Conservation (phyloP, 2,888 invertebrate genomes). For the Melipona bicolor region DNA sequence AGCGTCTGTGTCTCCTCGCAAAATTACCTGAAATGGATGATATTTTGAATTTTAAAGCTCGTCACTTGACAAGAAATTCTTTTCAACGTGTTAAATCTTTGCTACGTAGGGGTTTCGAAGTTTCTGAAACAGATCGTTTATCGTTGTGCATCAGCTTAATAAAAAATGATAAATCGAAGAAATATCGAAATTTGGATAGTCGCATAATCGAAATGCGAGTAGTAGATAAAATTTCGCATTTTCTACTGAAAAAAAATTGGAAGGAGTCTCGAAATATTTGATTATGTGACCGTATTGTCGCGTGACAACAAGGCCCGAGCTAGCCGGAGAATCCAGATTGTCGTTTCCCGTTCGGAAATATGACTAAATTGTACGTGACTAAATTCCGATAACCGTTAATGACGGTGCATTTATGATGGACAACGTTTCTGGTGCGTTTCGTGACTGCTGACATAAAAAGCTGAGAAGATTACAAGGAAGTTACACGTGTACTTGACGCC, state of each 20-base stretch:
- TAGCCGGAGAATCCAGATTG: background rate
- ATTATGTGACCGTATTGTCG: background rate
- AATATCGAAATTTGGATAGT: background rate
- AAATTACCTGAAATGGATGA: too few relatives aligned
- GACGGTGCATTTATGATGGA: slow-evolving; percentile 20
- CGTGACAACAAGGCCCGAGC: background rate
- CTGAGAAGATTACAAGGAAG: slow-evolving; percentile 66
- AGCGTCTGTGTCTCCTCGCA: too few relatives aligned
- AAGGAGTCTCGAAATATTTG: background rate
- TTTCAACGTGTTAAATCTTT: too few relatives aligned
- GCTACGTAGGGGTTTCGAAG: too few relatives aligned
- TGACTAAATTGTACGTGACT: slow-evolving; percentile 11
- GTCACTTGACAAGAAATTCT: too few relatives aligned
- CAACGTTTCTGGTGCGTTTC: slow-evolving; percentile 47
- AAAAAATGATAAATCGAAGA: too few relatives aligned
- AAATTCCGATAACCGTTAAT: slow-evolving; percentile 35
- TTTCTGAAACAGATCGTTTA: too few relatives aligned
- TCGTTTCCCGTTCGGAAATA: background rate
- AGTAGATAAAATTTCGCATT: background rate
- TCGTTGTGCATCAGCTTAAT: too few relatives aligned
- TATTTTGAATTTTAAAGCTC: too few relatives aligned
- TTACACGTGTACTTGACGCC: slow-evolving; percentile 69
- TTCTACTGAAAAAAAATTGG: background rate
- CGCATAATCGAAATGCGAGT: background rate
- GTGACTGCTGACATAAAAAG: slow-evolving; percentile 59